Evolutionary conservation across 2,888 invertebrate species (phyloP), one percentile per base, ranked within the genome.

Genomic region (Phrixothrix hirtus): DNA sequence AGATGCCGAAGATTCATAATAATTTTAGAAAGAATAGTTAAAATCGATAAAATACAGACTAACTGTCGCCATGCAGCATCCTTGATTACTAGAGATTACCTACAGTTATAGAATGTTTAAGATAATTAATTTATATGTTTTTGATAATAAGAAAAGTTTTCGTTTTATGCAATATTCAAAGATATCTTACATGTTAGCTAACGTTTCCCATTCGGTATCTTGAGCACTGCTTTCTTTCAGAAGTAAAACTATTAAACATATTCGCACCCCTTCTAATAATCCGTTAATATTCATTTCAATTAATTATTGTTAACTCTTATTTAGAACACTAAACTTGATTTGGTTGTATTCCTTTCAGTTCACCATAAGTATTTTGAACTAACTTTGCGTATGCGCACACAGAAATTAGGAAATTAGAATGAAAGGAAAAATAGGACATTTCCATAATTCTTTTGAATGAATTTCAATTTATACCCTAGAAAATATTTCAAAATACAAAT

Each of bases 41-140:
- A 29, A 52, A 52, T 52, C 52, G 31, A 52, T 52, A 52, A 15
- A 46, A 21, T 15, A 30, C n/a, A 30, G 52, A 52, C 52, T 36
- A 14, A 14, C 46, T 46, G 52, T 30, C 52, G 52, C 52, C 52
- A 36, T 31, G 14, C 52, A 52, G 52, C 52, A 52, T 52, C 52
- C 12, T 12, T 14, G 14, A 16, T 16, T 15, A 7, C 21, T 21
- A 7, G n/a, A n/a, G n/a, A n/a, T n/a, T n/a, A n/a, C n/a, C n/a
- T n/a, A n/a, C n/a, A n/a, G n/a, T n/a, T n/a, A n/a, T n/a, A n/a
- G n/a, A n/a, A n/a, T n/a, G n/a, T n/a, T n/a, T n/a, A n/a, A 29
- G 13, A 31, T 12, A 31, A 31, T 12, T 12, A 11, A 2, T 31
- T 5, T 29, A 29, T 3, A 9, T 7, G 13, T n/a, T n/a, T n/a